A percentile compares a stretch with the other conserved stretches of the same genome.
These are phyloP conservation scores for Emydoidea blandingii DNA, from an alignment of 2,797 vertebrate genomes.

Conservation along the genomic window DNA sequence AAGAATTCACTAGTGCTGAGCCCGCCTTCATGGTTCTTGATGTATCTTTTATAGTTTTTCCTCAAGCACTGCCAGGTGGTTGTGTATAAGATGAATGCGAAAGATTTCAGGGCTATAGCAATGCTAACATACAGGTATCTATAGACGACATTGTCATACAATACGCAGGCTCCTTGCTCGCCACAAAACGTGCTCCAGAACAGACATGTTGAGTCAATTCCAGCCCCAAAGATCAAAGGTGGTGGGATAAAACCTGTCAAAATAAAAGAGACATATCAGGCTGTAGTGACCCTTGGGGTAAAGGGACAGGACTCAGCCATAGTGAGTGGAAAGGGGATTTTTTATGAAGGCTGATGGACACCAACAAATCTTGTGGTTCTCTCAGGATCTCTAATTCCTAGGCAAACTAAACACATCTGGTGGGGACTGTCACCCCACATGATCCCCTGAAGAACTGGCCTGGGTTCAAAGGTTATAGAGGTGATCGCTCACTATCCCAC, in stretches of 20 bases:
- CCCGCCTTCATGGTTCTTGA: conserved; percentile 91
- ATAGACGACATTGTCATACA: conserved; percentile 95
- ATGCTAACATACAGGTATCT: conserved; percentile 96
- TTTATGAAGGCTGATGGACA: conserved; percentile 51
- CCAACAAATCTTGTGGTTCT: conserved; percentile 26
- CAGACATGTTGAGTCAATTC: conserved; percentile 97
- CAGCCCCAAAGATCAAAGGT: conserved; percentile 96
- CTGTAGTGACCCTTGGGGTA: conserved; percentile 14
- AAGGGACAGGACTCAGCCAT: neutral
- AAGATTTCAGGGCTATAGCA: conserved; percentile 93
- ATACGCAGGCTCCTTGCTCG: conserved; percentile 91
- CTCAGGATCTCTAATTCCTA: conserved; percentile 23
- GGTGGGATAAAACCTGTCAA: conserved; percentile 96
- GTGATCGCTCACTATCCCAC: conserved; percentile 44
- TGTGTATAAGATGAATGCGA: conserved; percentile 95
- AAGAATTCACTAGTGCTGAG: conserved; percentile 93
- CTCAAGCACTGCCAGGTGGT: conserved; percentile 97
- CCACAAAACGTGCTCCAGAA: conserved; percentile 97
- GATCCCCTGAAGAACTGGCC: neutral
- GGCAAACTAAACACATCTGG: conserved; percentile 10
- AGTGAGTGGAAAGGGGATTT: neutral
- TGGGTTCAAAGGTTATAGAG: neutral
- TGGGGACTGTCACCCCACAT: neutral
- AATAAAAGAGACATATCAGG: conserved; percentile 18
- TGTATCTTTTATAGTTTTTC: conserved; percentile 97